These are phyloP conservation scores for Acanthoscelides obtectus DNA, from an alignment of 2,888 invertebrate species.

Conservation along the genomic window DNA sequence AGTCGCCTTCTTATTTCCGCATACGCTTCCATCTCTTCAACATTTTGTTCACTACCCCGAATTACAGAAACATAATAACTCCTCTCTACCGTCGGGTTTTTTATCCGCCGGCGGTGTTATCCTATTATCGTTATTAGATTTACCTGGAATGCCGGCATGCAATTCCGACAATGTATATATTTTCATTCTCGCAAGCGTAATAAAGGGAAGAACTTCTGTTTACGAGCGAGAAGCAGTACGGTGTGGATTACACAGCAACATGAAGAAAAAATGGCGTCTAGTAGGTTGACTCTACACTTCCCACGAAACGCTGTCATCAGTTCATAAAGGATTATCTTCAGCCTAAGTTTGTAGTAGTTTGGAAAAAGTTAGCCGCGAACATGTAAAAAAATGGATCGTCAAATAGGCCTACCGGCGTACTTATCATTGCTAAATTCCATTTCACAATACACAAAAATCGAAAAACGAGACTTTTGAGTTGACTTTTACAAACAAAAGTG, in stretches of 20 bases:
- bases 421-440: no score
- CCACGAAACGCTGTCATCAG: no score
- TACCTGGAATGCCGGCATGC: conserved; percentile 7
- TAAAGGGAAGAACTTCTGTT: neutral
- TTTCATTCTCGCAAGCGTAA: conserved; percentile 3
- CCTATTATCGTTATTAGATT: conserved; percentile 13
- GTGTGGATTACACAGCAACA: neutral
- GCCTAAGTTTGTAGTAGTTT: no score
- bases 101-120: conserved; percentile 2
- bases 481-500: no score
- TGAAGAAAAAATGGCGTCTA: neutral
- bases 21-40: neutral
- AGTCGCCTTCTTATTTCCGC: neutral
- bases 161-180: conserved; percentile 7
- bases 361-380: no score
- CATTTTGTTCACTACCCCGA: neutral
- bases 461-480: no score
- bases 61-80: neutral
- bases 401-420: no score
- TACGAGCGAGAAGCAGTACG: neutral
- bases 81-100: neutral
- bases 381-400: no score
- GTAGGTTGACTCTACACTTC: no score
- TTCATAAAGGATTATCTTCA: no score
- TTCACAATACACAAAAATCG: no score